Evolutionary conservation across 2,888 invertebrate species (phyloP), one percentile per base, ranked within the genome.

Genomic region (Drosophila fungiperda): DNA sequence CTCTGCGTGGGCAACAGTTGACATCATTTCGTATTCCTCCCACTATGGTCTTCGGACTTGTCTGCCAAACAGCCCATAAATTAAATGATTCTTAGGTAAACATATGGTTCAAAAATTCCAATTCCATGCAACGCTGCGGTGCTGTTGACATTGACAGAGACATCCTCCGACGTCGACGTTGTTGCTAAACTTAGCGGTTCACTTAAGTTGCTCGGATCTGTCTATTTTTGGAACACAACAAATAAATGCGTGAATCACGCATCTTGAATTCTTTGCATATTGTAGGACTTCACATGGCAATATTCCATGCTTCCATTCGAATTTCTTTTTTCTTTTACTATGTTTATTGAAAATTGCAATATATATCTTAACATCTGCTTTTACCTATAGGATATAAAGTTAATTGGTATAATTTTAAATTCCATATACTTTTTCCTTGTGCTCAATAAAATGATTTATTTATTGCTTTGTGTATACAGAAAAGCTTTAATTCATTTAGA

Each of bases 91-190:
- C 61, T 53, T 49, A 59, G 62, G 50, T 38, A 71, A 78, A 76
- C 80, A 75, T 64, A 63, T 77, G 77, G 70, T 42, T 45, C 50
- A 70, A 36, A 61, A 48, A 66, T 67, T 68, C 68, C 68, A 58
- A 80, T 79, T 79, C 79, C 81, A 80, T 79, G 76, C 76, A 67
- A 54, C 49, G 33, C 29, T 59, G 40, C 61, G n/a, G 29, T 42
- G 66, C 59, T 42, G 69, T 58, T 83, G 84, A 88, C 84, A 84
- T 84, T 84, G 84, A 73, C 84, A 68, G 71, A 80, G 75, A 83
- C 71, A 55, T 68, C 69, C 80, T 72, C 71, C 67, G 68, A 55
- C 69, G 45, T 62, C 75, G 58, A 9, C 67, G 45, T 15, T 42
- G 57, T 26, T 53, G 59, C 66, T 53, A 66, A 72, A 75, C 53